Percentiles rank a stretch among this genome's conserved stretches.
These are phyloP conservation scores for Oreocharis arfaki DNA, from an alignment of 2,113 vertebrate species.

Conservation along the genomic window DNA sequence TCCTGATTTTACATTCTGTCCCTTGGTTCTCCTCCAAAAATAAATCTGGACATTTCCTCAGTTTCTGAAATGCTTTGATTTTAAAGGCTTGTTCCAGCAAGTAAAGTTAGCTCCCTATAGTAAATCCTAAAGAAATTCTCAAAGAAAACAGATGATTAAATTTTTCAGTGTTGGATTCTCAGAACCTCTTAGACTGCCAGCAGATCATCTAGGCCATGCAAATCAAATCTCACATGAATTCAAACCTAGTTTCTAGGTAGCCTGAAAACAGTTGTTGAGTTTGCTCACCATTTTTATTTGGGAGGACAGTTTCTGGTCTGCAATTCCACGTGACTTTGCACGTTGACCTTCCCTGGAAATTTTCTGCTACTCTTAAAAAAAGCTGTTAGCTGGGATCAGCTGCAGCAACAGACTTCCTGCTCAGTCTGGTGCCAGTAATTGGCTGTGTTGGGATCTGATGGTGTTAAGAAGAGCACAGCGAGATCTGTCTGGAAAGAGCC, in stretches of 20 bases:
- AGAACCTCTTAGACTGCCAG: background rate
- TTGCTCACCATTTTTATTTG: background rate
- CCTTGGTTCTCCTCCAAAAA: slow-evolving; percentile 6
- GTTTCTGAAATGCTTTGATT: background rate
- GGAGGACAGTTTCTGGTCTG: background rate
- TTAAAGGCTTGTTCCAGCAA: background rate
- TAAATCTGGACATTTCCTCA: background rate
- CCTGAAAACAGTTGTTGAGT: background rate
- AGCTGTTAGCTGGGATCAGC: background rate
- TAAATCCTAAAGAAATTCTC: background rate
- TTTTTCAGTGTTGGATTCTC: background rate
- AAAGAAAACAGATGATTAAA: background rate
- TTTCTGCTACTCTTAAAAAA: background rate
- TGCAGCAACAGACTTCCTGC: background rate
- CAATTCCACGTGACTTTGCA: background rate
- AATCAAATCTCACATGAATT: background rate
- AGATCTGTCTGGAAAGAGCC: background rate
- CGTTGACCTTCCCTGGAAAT: background rate
- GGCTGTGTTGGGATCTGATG: background rate
- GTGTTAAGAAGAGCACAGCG: background rate
- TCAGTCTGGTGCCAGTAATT: background rate
- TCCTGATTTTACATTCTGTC: background rate
- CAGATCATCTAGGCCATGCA: background rate
- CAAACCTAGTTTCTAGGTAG: background rate
- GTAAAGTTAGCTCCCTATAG: background rate